Base-by-base conservation (phyloP, 2,113 vertebrate genomes). In the Pelmatolapia mariae region DNA sequence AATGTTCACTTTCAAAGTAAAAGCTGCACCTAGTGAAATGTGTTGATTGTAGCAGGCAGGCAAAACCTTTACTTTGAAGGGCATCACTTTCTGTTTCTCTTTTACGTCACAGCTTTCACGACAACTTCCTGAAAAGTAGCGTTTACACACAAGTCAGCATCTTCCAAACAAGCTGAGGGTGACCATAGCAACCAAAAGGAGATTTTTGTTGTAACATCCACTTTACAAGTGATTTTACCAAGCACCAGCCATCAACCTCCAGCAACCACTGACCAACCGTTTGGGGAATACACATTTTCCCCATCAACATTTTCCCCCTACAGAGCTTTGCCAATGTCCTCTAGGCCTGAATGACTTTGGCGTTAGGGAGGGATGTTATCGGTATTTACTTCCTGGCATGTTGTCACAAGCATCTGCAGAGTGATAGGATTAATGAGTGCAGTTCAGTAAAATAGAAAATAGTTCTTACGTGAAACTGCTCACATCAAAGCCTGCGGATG, bases 141-240 rank as follows among this genome's bases (percentile, higher is more conserved):
- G 0, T 63, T 1, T 63, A 63, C 4, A 1, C 5, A 18, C 31
- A 63, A 5, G 31, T 63, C 31, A 36, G 31, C 59, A 63, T 63
- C 31, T 63, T n/a, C 31, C 59, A 63, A 63, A 63, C 31, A 36
- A n/a, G 10, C 59, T 36, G 31, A 63, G 59, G 18, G 59, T 18
- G 18, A 63, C 59, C 59, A n/a, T n/a, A 38, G 33, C 61, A 66
- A 66, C 33, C 61, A 36, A 12, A 38, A 66, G 61, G 33, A 68
- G 7, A 22, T 68, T 68, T 68, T 40, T 68, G 63, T 22, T 22
- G 33, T 22, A 22, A 13, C 19, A 68, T 68, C 63, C 10, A n/a
- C 0, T 68, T 36, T 38, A 40, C 63, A 5, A 40, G 33, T 68
- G 63, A 68, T 40, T 22, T 22, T 8, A 68, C 63, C 7, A 45